A percentile compares a stretch with the other conserved stretches of the same genome.
phyloP scores from a whole-genome alignment of 1,140 invertebrate species.

The Drosophila kohkoa region DNA sequence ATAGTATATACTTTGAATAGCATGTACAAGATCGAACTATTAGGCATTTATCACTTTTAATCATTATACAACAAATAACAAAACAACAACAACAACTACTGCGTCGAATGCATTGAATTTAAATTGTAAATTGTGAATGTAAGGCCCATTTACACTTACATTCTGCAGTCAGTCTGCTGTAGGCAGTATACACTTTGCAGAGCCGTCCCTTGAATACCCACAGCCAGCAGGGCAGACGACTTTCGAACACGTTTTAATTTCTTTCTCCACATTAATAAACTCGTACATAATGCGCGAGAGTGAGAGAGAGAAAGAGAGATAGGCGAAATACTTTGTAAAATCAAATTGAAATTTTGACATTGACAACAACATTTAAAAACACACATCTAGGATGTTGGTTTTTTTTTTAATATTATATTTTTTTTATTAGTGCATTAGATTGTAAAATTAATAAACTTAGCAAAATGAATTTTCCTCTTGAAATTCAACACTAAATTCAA shows the following conservation, averaged over 20 bases:
- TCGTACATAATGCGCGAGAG: not conserved
- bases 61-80: slow-evolving; percentile 15
- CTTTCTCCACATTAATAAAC: slow-evolving; percentile 1
- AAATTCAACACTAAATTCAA: slow-evolving; percentile 72
- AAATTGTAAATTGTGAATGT: slow-evolving; percentile 13
- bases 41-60: slow-evolving; percentile 76
- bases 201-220: slow-evolving; percentile 30
- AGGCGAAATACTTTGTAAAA: slow-evolving; percentile 31
- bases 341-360: slow-evolving; percentile 14
- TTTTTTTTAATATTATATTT: slow-evolving; percentile 33
- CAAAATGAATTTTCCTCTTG: slow-evolving; percentile 76
- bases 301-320: not conserved
- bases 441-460: slow-evolving; percentile 43
- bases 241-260: slow-evolving; percentile 7
- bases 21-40: slow-evolving; percentile 61
- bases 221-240: slow-evolving; percentile 8
- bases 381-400: slow-evolving; percentile 25
- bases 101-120: slow-evolving; percentile 18
- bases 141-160: slow-evolving; percentile 16
- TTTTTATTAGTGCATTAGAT: slow-evolving; percentile 46
- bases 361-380: slow-evolving; percentile 17
- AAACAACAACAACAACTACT: slow-evolving; percentile 16
- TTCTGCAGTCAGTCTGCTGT: not conserved
- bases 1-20: slow-evolving; percentile 45
- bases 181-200: slow-evolving; percentile 4